A percentile compares a stretch with the other conserved stretches of the same genome.
phyloP scores from a whole-genome alignment of 2,797 vertebrate genomes.

The Molothrus ater region DNA sequence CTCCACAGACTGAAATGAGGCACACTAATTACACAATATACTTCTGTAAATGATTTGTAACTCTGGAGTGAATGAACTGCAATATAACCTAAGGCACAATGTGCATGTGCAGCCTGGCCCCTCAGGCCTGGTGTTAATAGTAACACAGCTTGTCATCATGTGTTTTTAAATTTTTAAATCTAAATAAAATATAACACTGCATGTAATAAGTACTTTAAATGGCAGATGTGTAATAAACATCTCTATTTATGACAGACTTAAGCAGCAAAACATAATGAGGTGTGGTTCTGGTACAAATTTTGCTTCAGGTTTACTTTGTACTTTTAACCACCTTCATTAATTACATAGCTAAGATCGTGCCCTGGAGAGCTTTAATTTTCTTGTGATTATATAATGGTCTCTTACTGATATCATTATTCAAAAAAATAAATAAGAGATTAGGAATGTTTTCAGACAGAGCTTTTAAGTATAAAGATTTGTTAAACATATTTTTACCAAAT shows the following conservation, averaged over 20 bases:
- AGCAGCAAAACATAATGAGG: constrained; percentile 61
- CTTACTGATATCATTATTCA: constrained; percentile 64
- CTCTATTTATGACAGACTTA: constrained; percentile 58
- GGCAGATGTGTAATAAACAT: constrained; percentile 66
- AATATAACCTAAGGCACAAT: constrained; percentile 7
- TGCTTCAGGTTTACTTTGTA: constrained; percentile 67
- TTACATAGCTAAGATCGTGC: constrained; percentile 69
- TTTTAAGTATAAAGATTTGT: neutral
- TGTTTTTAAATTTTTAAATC: constrained; percentile 53
- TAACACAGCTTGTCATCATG: constrained; percentile 46
- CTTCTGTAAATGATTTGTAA: constrained; percentile 45
- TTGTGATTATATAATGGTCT: constrained; percentile 74
- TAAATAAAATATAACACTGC: constrained; percentile 48
- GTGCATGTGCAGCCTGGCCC: neutral
- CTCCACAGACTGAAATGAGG: constrained; percentile 7
- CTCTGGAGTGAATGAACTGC: constrained; percentile 1
- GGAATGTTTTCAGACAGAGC: constrained; percentile 15
- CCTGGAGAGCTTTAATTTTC: constrained; percentile 73
- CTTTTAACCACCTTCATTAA: constrained; percentile 69
- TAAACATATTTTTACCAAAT: constrained; percentile 13
- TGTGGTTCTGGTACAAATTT: constrained; percentile 60
- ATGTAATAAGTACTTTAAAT: constrained; percentile 33
- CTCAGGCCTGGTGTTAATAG: constrained; percentile 40
- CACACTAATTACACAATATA: constrained; percentile 34
- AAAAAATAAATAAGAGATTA: neutral